Percentiles rank a stretch among this genome's conserved stretches.
phyloP scores from a whole-genome alignment of 1,140 invertebrate genomes.

The Cotesia vestalis region DNA sequence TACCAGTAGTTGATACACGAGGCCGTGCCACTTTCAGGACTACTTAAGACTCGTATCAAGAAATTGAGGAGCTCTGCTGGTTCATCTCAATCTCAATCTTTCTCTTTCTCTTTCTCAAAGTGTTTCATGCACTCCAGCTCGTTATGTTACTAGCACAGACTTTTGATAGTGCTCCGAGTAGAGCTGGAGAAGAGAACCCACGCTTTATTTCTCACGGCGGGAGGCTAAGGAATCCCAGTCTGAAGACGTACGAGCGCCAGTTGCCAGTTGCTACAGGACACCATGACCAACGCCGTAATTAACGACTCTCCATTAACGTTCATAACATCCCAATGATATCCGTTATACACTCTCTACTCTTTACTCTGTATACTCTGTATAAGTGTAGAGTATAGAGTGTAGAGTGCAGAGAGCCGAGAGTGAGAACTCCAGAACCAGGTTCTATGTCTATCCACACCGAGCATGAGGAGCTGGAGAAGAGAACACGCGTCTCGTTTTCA shows the following conservation, averaged over 20 bases:
- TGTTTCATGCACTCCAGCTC: slow-evolving; percentile 8
- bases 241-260: slow-evolving; percentile 51
- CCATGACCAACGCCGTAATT: slow-evolving; percentile 50
- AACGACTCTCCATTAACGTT: slow-evolving; percentile 57
- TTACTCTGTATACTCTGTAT: too few relatives aligned
- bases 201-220: slow-evolving; percentile 51
- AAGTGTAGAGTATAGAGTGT: too few relatives aligned
- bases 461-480: too few relatives aligned
- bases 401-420: too few relatives aligned
- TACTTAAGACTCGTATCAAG: too few relatives aligned
- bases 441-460: too few relatives aligned
- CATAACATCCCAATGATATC: slow-evolving; percentile 60
- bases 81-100: too few relatives aligned
- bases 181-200: not conserved
- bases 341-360: slow-evolving; percentile 36
- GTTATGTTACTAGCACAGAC: not conserved
- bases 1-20: not conserved
- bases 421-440: too few relatives aligned
- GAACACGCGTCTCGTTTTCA: too few relatives aligned
- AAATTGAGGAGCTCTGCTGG: too few relatives aligned
- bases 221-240: slow-evolving; percentile 53
- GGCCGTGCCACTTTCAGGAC: slow-evolving; percentile 11
- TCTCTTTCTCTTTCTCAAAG: too few relatives aligned
- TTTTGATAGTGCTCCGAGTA: too few relatives aligned
- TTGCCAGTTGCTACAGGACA: slow-evolving; percentile 20